Conservation (phyloP, 2,797 vertebrate genomes). For the Sebastes cheni region DNA sequence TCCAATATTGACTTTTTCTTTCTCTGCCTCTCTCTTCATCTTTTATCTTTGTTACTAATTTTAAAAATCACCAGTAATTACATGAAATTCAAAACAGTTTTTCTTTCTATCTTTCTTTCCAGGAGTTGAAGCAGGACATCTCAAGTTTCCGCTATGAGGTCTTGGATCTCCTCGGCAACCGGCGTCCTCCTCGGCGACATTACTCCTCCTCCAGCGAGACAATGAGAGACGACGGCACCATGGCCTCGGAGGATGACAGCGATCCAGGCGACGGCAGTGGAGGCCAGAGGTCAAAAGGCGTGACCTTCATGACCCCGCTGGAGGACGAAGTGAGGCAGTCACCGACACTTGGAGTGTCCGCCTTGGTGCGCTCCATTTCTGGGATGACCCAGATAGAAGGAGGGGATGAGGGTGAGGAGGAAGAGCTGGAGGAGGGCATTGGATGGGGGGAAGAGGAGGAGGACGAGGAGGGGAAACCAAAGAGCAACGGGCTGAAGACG, state of each 20-base stretch:
- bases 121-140: slow-evolving; percentile 98
- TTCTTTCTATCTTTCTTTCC: not conserved
- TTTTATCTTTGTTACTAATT: not conserved
- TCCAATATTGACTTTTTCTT: not conserved
- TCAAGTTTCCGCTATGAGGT: slow-evolving; percentile 98
- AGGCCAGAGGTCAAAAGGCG: slow-evolving; percentile 81
- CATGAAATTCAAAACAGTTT: not conserved
- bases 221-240: slow-evolving; percentile 81
- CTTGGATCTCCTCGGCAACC: slow-evolving; percentile 93
- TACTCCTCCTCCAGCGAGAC: slow-evolving; percentile 92
- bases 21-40: not conserved
- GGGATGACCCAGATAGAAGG: slow-evolving; percentile 72
- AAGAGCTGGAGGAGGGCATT: slow-evolving; percentile 46
- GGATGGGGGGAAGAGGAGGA: slow-evolving; percentile 65
- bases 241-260: slow-evolving; percentile 74
- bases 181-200: slow-evolving; percentile 90
- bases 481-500: slow-evolving; percentile 91
- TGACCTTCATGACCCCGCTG: slow-evolving; percentile 87
- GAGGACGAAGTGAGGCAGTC: slow-evolving; percentile 80
- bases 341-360: slow-evolving; percentile 84
- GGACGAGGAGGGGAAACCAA: slow-evolving; percentile 87
- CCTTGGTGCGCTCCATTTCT: slow-evolving; percentile 90
- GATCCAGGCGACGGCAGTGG: slow-evolving; percentile 62
- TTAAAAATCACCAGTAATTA: not conserved
- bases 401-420: slow-evolving; percentile 17